Base-by-base conservation (phyloP, 2,113 vertebrate genomes). In the Pao palembangensis region DNA sequence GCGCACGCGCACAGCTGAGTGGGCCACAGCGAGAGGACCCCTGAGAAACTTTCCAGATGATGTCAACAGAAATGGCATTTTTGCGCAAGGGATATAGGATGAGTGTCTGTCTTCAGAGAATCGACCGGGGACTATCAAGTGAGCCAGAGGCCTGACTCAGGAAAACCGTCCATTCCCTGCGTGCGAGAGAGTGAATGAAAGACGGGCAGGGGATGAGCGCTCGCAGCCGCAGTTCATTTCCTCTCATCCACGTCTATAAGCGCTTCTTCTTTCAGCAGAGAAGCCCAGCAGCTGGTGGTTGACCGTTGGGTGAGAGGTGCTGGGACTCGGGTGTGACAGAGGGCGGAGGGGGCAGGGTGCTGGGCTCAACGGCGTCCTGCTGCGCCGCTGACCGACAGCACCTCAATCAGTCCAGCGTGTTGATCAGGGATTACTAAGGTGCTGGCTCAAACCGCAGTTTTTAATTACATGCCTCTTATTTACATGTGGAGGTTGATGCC, bases 121-220 rank as follows among this genome's bases (percentile, higher is more conserved):
- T 85, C 71, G 61, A 88, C 85, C 53, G 14, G 57, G 60, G 70
- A 83, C 76, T 80, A 80, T 76, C 69, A 76, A 82, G 80, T 68
- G 67, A 79, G 82, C 66, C 74, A 70, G 80, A 81, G 68, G 77
- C 75, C 87, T 88, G 85, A 90, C 81, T 88, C 82, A 89, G 84
- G 79, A 58, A 48, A 81, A 88, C 52, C 44, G 19, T n/a, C 60
- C 42, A 58, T 63, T 58, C 58, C 49, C 11, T 61, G 51, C 64
- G 56, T 74, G 58, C 46, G 28, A 46, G 44, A 53, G 67, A 42
- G 56, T 25, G 58, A 49, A 43, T 42, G 31, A 43, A 64, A 61
- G 28, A 31, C 19, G 46, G 43, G 44, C 48, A 14, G 44, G 52
- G 31, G 53, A 41, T 62, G 44, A 53, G 51, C 48, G 60, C 54